Evolutionary conservation across 2,888 invertebrate species (phyloP).

Genomic region (Sinhomidia bicolor): DNA sequence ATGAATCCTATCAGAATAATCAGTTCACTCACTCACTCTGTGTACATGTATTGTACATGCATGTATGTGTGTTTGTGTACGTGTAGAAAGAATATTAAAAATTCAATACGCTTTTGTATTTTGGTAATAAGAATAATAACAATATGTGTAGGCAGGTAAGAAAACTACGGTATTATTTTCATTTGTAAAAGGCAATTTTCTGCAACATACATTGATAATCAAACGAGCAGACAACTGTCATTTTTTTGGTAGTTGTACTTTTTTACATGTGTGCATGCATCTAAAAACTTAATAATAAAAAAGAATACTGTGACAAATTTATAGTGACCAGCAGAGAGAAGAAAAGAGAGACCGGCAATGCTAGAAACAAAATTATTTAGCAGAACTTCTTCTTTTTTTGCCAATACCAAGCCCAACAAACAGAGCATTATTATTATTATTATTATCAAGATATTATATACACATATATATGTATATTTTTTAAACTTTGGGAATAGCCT

Average conservation of each 20-base stretch:
- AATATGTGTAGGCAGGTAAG: constrained; percentile 18
- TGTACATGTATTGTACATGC: background rate
- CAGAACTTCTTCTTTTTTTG: constrained; percentile 29
- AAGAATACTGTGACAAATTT: constrained; percentile 39
- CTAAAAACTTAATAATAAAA: background rate
- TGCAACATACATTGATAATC: constrained; percentile 56
- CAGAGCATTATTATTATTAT: background rate
- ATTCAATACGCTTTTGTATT: background rate
- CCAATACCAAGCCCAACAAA: constrained; percentile 32
- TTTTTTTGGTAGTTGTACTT: background rate
- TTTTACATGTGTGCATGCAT: background rate
- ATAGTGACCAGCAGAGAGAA: background rate
- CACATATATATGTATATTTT: no score
- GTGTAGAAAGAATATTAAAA: background rate
- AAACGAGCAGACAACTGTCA: background rate
- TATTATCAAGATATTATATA: constrained; percentile 1
- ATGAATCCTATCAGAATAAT: background rate
- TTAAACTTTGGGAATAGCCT: background rate
- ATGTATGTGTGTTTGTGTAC: background rate
- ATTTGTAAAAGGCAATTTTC: constrained; percentile 32
- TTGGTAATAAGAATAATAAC: background rate
- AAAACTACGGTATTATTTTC: background rate
- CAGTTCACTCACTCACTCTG: no score
- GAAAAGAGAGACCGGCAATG: background rate
- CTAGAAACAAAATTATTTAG: constrained; percentile 24